Base-by-base conservation (phyloP, 2,797 vertebrate species). In the Channallabes apus region DNA sequence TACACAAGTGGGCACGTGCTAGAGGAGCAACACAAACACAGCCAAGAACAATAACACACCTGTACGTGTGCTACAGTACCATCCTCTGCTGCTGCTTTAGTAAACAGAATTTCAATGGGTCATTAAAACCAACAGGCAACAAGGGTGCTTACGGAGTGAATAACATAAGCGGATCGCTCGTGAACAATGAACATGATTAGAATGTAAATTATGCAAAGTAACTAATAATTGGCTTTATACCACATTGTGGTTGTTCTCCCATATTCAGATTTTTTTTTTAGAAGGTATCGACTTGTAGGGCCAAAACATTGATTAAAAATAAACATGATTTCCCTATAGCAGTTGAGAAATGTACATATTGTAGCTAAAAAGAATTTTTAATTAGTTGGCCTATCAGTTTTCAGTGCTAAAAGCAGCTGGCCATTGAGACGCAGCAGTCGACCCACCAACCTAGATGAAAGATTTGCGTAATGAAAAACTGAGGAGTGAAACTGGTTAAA, bases 1-100 rank as follows among this genome's bases (percentile, higher is more conserved):
- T 95, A 95, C 91, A 93, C 93, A 95, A 94, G 94, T 95, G 93
- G 93, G 93, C 94, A 95, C 93, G 94, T 93, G 93, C 92, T 86
- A 80, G 91, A 91, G 92, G 93, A 46, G 83, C 68, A 75, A 59
- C 54, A 85, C 38, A 64, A 77, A 82, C 85, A 77, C 72, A 87
- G 89, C 92, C 90, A 90, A 91, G 88, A 89, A 85, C 88, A 92
- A 88, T 92, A 90, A 84, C 88, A 85, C 86, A 86, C 59, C 68
- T 80, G 61, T 67, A 82, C 46, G 22, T 32, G 78, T 76, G 80
- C 58, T 41, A 20, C n/a, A n/a, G n/a, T n/a, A n/a, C 65, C 20
- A 64, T 32, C 20, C 58, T 79, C 59, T 29, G 14, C 61, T 62
- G 59, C 38, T 54, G 67, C 51, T 46, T 75, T 46, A 77, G 24